Conservation (phyloP, 2,797 vertebrate species). For the Micromesistius poutassou region DNA sequence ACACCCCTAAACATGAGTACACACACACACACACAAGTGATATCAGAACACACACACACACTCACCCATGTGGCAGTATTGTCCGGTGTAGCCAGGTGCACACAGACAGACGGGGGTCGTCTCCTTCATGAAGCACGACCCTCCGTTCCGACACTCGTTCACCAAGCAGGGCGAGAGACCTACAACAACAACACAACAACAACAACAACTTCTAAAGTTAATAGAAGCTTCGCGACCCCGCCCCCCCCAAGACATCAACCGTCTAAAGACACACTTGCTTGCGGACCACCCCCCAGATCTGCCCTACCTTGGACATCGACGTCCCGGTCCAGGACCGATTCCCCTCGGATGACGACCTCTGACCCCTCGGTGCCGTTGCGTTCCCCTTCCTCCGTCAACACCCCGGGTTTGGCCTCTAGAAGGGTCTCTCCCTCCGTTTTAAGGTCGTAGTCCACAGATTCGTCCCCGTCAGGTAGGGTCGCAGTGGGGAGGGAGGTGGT, state of each 20-base stretch:
- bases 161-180: slow-evolving; percentile 45
- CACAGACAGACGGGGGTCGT: slow-evolving; percentile 79
- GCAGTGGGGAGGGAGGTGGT: slow-evolving; percentile 28
- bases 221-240: neutral
- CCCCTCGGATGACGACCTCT: neutral
- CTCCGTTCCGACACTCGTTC: slow-evolving; percentile 79
- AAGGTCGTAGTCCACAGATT: slow-evolving; percentile 32
- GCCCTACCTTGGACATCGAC: slow-evolving; percentile 58
- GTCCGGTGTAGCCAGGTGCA: slow-evolving; percentile 82
- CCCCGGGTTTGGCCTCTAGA: slow-evolving; percentile 34
- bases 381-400: neutral
- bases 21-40: neutral
- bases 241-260: neutral
- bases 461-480: slow-evolving; percentile 24
- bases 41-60: neutral
- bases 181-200: slow-evolving; percentile 15
- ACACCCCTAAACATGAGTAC: neutral
- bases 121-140: slow-evolving; percentile 78
- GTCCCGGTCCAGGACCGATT: slow-evolving; percentile 40
- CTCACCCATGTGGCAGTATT: slow-evolving; percentile 84
- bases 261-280: neutral
- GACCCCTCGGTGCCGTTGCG: slow-evolving; percentile 25
- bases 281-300: neutral
- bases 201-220: neutral
- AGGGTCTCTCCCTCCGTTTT: neutral